Conservation (phyloP, 2,113 vertebrate genomes). For the Brevimyrus niger region DNA sequence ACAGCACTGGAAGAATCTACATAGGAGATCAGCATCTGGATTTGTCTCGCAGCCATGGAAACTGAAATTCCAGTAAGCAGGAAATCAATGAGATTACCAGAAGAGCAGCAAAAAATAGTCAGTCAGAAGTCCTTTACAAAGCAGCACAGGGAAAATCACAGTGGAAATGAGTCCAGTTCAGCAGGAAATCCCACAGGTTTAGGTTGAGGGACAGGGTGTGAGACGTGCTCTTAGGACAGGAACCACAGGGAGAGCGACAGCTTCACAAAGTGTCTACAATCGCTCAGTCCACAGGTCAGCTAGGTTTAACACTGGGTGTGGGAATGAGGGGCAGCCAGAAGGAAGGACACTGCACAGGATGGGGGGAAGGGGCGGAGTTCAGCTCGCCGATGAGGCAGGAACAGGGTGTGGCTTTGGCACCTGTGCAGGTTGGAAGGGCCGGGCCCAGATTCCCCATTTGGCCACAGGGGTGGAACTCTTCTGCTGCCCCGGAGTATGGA, state of each 20-base stretch:
- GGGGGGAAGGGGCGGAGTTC: neutral
- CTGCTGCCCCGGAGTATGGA: constrained; percentile 43
- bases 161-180: neutral
- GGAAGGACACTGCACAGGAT: neutral
- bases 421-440: constrained; percentile 26
- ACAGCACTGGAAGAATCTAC: neutral
- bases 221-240: neutral
- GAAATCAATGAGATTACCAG: neutral
- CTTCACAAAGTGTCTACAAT: neutral
- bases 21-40: neutral
- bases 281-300: neutral
- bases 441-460: constrained; percentile 30
- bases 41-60: neutral
- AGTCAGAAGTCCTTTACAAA: neutral
- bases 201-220: neutral
- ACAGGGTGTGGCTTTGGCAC: constrained; percentile 15
- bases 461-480: constrained; percentile 31
- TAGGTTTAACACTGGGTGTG: neutral
- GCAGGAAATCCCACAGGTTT: neutral
- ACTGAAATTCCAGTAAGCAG: neutral
- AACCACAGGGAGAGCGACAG: neutral
- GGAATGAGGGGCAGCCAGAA: no score
- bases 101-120: neutral
- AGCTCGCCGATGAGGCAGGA: neutral
- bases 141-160: neutral